Conservation (phyloP, 2,113 vertebrate genomes). For the Dasyornis broadbenti region DNA sequence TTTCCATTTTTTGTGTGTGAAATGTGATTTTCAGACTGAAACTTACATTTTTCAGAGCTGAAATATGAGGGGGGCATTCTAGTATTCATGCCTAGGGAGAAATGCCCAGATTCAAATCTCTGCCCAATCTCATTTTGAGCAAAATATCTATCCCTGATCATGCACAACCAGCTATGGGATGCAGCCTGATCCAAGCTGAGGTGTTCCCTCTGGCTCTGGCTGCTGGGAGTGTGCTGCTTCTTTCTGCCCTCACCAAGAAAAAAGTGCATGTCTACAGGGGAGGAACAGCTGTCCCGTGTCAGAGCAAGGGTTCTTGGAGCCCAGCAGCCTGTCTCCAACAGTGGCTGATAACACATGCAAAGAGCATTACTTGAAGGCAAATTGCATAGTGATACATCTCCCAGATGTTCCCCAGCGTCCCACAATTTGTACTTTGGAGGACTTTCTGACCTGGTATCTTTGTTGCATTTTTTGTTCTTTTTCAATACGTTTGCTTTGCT, state of each 20-base stretch:
- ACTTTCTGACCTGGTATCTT: neutral
- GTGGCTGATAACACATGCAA: neutral
- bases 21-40: slow-evolving; percentile 32
- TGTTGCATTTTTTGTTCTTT: neutral
- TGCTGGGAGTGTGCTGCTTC: neutral
- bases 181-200: neutral
- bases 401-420: neutral
- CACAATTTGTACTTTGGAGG: neutral
- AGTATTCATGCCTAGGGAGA: neutral
- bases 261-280: neutral
- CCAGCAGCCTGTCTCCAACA: slow-evolving; percentile 33
- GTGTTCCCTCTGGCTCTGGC: neutral
- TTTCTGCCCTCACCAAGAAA: neutral
- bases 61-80: neutral
- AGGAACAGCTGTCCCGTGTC: slow-evolving; percentile 40
- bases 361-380: neutral
- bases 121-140: neutral
- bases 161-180: neutral
- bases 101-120: neutral
- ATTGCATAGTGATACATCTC: neutral
- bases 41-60: neutral
- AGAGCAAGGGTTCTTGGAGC: neutral
- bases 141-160: neutral
- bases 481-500: neutral
- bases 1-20: slow-evolving; percentile 16